A percentile compares a stretch with the other conserved stretches of the same genome.
Evolutionary conservation across 2,888 invertebrate species (phyloP).

Genomic region (Watsonalla cultraria): DNA sequence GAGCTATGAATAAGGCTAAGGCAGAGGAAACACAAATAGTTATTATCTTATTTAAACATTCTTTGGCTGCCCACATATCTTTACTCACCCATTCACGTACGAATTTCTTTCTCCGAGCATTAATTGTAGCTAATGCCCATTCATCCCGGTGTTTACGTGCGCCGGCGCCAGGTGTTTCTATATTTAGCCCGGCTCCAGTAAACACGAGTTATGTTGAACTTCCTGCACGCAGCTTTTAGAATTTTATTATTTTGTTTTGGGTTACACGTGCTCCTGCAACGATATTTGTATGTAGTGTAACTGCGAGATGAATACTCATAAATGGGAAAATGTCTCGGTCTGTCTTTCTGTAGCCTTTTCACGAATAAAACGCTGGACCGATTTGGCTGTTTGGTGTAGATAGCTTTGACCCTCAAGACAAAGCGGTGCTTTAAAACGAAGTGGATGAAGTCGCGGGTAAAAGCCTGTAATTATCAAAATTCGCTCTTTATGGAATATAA

Average conservation of each 20-base stretch:
- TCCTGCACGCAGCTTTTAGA: slow-evolving; percentile 23
- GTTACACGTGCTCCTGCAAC: slow-evolving; percentile 10
- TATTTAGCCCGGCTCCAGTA: slow-evolving; percentile 16
- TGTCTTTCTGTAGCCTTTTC: too few relatives aligned
- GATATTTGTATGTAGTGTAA: not conserved
- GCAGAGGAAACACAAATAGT: too few relatives aligned
- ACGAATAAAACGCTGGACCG: too few relatives aligned
- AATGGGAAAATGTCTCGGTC: too few relatives aligned
- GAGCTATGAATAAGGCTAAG: not conserved
- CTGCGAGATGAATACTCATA: not conserved
- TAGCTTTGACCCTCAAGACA: too few relatives aligned
- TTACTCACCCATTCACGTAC: not conserved
- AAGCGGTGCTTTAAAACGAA: too few relatives aligned
- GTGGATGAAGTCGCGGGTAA: too few relatives aligned
- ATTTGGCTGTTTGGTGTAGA: too few relatives aligned
- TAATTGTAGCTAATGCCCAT: not conserved
- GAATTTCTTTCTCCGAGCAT: not conserved
- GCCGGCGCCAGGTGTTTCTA: slow-evolving; percentile 11
- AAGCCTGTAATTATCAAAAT: too few relatives aligned
- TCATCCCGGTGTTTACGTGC: slow-evolving; percentile 5
- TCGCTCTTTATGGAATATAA: too few relatives aligned
- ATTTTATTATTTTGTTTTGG: slow-evolving; percentile 19
- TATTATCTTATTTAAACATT: not conserved
- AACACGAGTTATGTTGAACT: slow-evolving; percentile 30
- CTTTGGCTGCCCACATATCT: not conserved